A percentile compares a stretch with the other conserved stretches of the same genome.
Evolutionary conservation across 2,113 vertebrate species (phyloP).

Genomic region (Gorsachius goisagi): DNA sequence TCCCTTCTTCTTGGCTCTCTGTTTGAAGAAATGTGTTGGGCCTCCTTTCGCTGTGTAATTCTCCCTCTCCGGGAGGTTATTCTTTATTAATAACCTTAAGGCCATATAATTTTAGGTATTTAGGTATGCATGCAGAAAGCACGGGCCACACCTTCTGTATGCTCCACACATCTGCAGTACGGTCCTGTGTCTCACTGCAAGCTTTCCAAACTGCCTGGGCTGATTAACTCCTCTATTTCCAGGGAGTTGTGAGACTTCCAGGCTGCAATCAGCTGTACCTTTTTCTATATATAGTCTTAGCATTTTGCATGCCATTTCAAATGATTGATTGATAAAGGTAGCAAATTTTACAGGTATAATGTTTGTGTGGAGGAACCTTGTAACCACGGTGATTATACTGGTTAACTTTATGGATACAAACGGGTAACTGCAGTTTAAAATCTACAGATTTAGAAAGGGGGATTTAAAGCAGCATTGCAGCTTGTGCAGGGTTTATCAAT

Average conservation of each 20-base stretch:
- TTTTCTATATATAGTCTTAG: neutral
- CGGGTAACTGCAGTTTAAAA: neutral
- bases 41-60: neutral
- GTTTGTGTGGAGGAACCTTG: neutral
- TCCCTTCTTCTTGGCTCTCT: conserved; percentile 46
- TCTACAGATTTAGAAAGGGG: neutral
- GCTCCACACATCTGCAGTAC: conserved; percentile 53
- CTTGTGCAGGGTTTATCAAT: neutral
- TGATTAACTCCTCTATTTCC: conserved; percentile 68
- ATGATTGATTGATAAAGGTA: neutral
- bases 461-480: neutral
- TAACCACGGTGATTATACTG: neutral
- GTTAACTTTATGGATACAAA: neutral
- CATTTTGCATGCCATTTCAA: neutral
- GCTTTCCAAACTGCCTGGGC: conserved; percentile 5
- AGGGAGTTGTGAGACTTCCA: neutral
- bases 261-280: neutral
- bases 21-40: neutral
- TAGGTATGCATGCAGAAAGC: conserved; percentile 54
- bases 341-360: neutral
- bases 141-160: conserved; percentile 48
- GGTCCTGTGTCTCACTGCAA: neutral
- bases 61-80: neutral
- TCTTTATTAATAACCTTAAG: conserved; percentile 32
- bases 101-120: conserved; percentile 14